phyloP scores from a whole-genome alignment of 2,888 invertebrate genomes.

The Nephrotoma flavescens region DNA sequence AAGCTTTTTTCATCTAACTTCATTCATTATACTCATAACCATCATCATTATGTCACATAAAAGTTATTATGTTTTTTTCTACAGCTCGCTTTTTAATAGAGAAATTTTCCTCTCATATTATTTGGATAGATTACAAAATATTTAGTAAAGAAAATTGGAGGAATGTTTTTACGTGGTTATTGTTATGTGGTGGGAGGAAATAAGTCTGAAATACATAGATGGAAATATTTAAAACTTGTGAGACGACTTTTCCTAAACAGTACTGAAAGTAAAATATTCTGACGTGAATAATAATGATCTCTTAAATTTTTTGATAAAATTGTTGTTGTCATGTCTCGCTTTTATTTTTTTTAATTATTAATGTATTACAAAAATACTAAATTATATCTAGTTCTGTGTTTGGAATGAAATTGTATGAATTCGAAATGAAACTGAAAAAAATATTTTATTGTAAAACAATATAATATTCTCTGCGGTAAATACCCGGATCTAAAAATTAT shows the following conservation, averaged over 20 bases:
- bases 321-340: not conserved
- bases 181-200: not conserved
- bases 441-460: not conserved
- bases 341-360: not conserved
- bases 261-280: not conserved
- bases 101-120: not conserved
- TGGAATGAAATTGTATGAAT: not conserved
- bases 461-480: not conserved
- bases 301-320: not conserved
- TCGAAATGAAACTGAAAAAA: not conserved
- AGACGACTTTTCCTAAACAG: not conserved
- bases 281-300: not conserved
- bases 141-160: not conserved
- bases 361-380: not conserved
- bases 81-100: not conserved
- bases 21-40: not conserved
- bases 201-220: not conserved
- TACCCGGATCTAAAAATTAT: not conserved
- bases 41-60: not conserved
- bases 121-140: not conserved
- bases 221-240: not conserved
- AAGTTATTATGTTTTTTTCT: not conserved
- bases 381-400: not conserved
- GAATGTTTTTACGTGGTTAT: not conserved
- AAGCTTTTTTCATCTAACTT: not conserved